Evolutionary conservation across 2,113 vertebrate species (phyloP).

Genomic region (Tragelaphus buxtoni): DNA sequence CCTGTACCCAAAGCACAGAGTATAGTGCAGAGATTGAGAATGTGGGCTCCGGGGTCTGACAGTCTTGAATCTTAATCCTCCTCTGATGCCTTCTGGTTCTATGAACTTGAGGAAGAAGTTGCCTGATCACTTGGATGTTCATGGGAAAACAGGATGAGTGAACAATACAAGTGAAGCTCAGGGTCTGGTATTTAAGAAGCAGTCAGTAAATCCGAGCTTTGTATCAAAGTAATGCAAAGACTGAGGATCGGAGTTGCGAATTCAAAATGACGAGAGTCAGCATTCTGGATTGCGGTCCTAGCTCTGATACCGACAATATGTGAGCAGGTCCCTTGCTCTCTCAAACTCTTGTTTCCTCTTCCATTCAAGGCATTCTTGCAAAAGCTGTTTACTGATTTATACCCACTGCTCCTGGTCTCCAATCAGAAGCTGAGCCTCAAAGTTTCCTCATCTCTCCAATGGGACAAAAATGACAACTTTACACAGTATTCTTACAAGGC

Average conservation of each 20-base stretch:
- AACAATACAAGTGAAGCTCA: neutral
- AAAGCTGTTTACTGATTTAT: neutral
- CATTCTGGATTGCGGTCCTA: neutral
- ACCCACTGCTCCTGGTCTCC: neutral
- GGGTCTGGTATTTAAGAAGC: neutral
- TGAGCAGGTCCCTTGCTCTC: neutral
- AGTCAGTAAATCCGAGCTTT: neutral
- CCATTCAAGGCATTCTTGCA: neutral
- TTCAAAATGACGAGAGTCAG: neutral
- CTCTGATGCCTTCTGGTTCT: neutral
- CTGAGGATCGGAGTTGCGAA: neutral
- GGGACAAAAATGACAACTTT: neutral
- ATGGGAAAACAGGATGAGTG: neutral
- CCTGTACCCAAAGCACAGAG: no score
- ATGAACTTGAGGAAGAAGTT: neutral
- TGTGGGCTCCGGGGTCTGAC: neutral
- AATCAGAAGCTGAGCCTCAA: neutral
- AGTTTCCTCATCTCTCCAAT: neutral
- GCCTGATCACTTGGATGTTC: neutral
- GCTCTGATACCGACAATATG: neutral
- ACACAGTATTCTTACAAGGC: neutral
- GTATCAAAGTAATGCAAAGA: rapidly evolving
- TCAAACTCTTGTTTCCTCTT: neutral
- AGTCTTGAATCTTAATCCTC: neutral
- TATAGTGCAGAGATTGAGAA: neutral